These are phyloP conservation scores for Melanostoma scalare DNA, from an alignment of 2,888 invertebrate species.

Conservation along the genomic window DNA sequence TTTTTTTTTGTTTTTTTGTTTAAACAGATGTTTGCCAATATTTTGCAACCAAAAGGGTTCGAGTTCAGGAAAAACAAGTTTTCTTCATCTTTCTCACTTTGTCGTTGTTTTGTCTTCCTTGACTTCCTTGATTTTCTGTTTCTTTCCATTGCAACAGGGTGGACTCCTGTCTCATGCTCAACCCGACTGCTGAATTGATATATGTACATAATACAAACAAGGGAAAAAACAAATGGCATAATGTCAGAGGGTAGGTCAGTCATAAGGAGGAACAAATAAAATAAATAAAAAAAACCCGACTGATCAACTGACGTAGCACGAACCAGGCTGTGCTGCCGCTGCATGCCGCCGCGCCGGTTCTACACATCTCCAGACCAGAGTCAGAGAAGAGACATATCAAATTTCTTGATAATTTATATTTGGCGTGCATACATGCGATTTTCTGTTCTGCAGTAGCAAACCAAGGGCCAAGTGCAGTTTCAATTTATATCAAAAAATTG, in stretches of 20 bases:
- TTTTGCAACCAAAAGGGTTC: conserved; percentile 38
- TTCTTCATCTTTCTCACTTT: neutral
- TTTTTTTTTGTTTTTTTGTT: conserved; percentile 8
- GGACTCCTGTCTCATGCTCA: neutral
- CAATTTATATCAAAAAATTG: conserved; percentile 12
- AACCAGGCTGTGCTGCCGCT: conserved; percentile 18
- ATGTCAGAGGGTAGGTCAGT: conserved; percentile 70
- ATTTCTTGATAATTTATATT: conserved; percentile 64
- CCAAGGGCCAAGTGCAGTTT: conserved; percentile 51
- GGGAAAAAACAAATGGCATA: conserved; percentile 9
- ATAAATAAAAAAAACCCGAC: neutral
- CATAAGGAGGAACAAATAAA: conserved; percentile 5
- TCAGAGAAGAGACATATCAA: conserved; percentile 47
- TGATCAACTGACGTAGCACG: conserved; percentile 41
- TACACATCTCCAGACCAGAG: neutral
- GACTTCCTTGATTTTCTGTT: conserved; percentile 18
- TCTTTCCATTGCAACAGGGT: conserved; percentile 29
- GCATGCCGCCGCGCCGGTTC: neutral
- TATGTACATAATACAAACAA: neutral
- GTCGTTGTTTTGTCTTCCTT: conserved; percentile 20
- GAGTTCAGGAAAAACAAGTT: conserved; percentile 59
- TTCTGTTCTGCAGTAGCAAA: neutral
- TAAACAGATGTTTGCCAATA: conserved; percentile 63
- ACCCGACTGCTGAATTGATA: too few species aligned
- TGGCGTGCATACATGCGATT: conserved; percentile 62